phyloP scores from a whole-genome alignment of 2,888 invertebrate genomes.

The Phania funesta region DNA sequence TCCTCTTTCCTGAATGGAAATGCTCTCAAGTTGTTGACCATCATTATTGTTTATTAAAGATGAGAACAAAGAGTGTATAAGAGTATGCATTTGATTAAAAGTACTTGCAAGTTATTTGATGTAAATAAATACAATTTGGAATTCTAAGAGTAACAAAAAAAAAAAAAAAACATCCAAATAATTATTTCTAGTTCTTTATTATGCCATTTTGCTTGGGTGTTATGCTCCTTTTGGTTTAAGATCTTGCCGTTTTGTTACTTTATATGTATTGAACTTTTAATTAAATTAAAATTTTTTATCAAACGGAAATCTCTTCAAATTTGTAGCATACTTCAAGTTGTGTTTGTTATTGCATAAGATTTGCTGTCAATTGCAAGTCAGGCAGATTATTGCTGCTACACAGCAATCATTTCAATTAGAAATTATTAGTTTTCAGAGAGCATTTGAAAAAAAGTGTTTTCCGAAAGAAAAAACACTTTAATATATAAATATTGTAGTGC shows the following conservation, averaged over 20 bases:
- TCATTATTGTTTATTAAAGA: constrained; percentile 39
- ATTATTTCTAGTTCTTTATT: neutral
- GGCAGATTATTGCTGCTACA: neutral
- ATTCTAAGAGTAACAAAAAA: too few relatives aligned
- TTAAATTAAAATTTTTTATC: constrained; percentile 26
- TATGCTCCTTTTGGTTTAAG: neutral
- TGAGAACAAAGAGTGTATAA: neutral
- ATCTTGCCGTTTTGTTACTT: neutral
- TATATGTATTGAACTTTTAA: constrained; percentile 17
- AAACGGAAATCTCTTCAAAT: neutral
- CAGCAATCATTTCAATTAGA: constrained; percentile 9
- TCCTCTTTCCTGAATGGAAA: neutral
- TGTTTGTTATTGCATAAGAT: neutral
- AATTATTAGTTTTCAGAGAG: neutral
- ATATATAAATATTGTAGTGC: too few relatives aligned
- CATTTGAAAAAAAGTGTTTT: neutral
- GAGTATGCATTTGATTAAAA: constrained; percentile 60
- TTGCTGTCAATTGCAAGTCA: constrained; percentile 1
- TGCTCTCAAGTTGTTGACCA: constrained; percentile 47
- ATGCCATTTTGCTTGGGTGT: neutral
- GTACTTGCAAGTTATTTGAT: constrained; percentile 40
- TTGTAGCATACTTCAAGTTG: neutral
- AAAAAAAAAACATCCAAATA: neutral
- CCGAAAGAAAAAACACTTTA: too few relatives aligned
- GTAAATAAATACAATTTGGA: constrained; percentile 27